Conservation (phyloP, 2,113 vertebrate species). For the Poeciliopsis turrubarensis region DNA sequence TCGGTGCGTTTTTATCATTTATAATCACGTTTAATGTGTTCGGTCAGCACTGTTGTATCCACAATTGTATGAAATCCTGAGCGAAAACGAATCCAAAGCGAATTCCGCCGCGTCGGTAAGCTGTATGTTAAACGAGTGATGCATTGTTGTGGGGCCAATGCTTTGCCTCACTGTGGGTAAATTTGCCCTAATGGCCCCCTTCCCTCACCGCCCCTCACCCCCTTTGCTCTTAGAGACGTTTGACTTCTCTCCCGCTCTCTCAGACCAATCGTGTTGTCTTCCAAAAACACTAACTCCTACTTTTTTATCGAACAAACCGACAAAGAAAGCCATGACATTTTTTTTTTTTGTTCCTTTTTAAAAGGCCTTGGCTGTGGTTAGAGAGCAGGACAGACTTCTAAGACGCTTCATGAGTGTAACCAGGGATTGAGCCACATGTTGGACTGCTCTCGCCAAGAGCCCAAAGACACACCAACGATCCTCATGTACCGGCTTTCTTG, state of each 20-base stretch:
- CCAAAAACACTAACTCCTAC: constrained; percentile 45
- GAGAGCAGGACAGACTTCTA: constrained; percentile 50
- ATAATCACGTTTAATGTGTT: constrained; percentile 4
- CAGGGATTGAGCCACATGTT: constrained; percentile 51
- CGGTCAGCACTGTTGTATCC: constrained; percentile 34
- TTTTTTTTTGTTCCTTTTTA: neutral
- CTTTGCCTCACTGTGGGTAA: constrained; percentile 18
- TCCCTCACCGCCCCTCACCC: neutral
- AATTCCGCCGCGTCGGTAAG: constrained; percentile 41
- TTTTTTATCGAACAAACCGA: constrained; percentile 10
- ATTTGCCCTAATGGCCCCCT: neutral
- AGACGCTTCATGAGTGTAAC: constrained; percentile 45
- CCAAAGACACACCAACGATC: constrained; percentile 31
- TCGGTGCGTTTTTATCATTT: constrained; percentile 19
- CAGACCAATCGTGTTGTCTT: constrained; percentile 70
- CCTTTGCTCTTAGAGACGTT: constrained; percentile 22
- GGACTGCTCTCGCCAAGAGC: constrained; percentile 60
- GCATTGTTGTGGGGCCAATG: constrained; percentile 20
- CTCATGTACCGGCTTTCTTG: constrained; percentile 22
- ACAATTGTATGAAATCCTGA: constrained; percentile 28
- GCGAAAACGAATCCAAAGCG: constrained; percentile 36
- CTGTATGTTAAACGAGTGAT: neutral
- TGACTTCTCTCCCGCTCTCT: constrained; percentile 34
- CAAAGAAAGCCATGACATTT: constrained; percentile 65
- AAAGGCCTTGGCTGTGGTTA: constrained; percentile 39